Conservation (phyloP, 1,140 invertebrate species). For the Propsilocerus akamusi region DNA sequence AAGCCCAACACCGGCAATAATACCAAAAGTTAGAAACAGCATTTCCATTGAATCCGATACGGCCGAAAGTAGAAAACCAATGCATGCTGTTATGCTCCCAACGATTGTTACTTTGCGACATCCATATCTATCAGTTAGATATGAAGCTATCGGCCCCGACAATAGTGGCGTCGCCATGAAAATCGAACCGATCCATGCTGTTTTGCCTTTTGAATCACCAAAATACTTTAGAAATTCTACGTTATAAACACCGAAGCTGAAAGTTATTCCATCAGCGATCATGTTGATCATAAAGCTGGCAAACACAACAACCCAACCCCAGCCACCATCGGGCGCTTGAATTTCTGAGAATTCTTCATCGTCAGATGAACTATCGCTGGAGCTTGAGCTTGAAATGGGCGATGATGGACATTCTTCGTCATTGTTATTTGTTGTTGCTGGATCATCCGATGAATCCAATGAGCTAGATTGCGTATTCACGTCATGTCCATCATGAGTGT, state of each 20-base stretch:
- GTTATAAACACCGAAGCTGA: conserved; percentile 71
- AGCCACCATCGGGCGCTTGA: conserved; percentile 52
- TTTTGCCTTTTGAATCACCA: conserved; percentile 61
- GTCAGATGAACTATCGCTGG: conserved; percentile 25
- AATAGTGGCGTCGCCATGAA: conserved; percentile 81
- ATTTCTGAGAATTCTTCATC: conserved; percentile 39
- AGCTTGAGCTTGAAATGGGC: conserved; percentile 26
- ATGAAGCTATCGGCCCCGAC: conserved; percentile 74
- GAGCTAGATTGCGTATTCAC: not conserved
- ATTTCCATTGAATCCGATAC: conserved; percentile 56
- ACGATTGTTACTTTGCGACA: conserved; percentile 63
- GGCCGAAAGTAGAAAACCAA: conserved; percentile 67
- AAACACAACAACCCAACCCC: conserved; percentile 67
- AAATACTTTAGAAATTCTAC: conserved; percentile 65
- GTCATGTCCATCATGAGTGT: not conserved
- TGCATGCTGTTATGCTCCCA: conserved; percentile 54
- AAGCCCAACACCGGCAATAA: conserved; percentile 70
- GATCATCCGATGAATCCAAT: not conserved
- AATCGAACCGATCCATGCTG: conserved; percentile 74
- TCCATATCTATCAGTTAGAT: conserved; percentile 69
- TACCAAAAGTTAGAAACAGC: conserved; percentile 68
- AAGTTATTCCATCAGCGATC: conserved; percentile 77
- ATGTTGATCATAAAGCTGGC: conserved; percentile 78
- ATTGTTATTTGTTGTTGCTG: not conserved
- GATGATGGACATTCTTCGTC: conserved; percentile 5